Base-by-base conservation (phyloP, 2,113 vertebrate species). In the Barbus barbus region DNA sequence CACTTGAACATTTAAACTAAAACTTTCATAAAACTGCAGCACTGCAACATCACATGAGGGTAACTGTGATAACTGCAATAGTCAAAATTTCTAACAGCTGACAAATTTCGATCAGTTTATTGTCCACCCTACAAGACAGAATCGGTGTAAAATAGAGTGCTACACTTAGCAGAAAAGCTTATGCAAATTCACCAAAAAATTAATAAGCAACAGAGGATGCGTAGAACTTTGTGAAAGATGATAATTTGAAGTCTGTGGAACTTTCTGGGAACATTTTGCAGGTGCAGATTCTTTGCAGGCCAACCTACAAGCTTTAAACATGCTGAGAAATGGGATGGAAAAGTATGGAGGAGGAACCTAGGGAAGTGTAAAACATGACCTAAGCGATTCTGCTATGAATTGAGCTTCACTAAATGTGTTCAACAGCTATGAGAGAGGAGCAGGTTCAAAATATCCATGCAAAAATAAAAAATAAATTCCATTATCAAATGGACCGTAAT, bases 401-500 rank as follows among this genome's bases (percentile, higher is more conserved):
- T 11, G 3, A 7, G 26, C 9, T 53, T 53, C 22, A 73, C 38
- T 13, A 26, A 73, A 73, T 73, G 71, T 46, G n/a, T 73, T 73
- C 71, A 73, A 73, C 71, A 73, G 71, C 11, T 46, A 73, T 46
- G 18, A 73, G 71, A 46, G 22, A n/a, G 8, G 56, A 65, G 13
- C 61, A 16, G 61, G 12, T 26, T 28, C 11, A 31, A 26, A 65
- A 14, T 65, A 1, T 65, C 48, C 1, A 44, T 41, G 36, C 20
- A n/a, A 73, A 41, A 73, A 24, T n/a, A 1, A 20, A 31, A 53
- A 53, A 65, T 6, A 28, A 75, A 11, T 41, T 75, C 41, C 24
- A 46, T 71, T 72, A 72, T 72, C 9, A 41, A 73, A 78, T n/a
- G n/a, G 58, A 46, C 56, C 20, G 58, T 61, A 69, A 81, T 53